Percentiles rank a stretch among this genome's conserved stretches.
Evolutionary conservation across 2,113 vertebrate species (phyloP).

Genomic region (Caretta caretta): DNA sequence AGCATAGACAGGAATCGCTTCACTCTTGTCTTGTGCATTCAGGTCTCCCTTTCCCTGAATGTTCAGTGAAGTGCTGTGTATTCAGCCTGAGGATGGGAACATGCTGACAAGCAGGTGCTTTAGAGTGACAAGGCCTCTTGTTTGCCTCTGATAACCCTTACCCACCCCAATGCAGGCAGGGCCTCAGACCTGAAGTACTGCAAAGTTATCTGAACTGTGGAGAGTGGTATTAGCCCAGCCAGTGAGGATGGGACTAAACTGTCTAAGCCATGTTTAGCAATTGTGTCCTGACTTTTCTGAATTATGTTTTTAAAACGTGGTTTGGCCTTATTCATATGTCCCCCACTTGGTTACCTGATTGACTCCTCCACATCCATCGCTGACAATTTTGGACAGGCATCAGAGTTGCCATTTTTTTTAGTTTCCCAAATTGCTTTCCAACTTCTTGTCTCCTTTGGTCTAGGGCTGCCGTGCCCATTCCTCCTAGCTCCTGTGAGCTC

Average conservation of each 20-base stretch:
- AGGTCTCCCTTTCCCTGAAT: not conserved
- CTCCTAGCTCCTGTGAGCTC: not conserved
- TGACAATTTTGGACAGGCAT: not conserved
- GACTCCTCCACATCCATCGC: not conserved
- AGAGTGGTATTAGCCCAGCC: not conserved
- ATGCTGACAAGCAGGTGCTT: not conserved
- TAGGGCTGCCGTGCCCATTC: not conserved
- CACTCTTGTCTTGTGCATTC: not conserved
- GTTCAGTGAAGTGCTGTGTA: not conserved
- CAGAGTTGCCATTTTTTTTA: not conserved
- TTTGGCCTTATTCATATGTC: not conserved
- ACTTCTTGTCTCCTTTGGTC: not conserved
- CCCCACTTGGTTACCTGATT: not conserved
- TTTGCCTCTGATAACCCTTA: not conserved
- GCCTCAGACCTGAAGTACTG: too few relatives aligned
- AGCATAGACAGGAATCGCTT: not conserved
- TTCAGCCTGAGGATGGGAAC: too few relatives aligned
- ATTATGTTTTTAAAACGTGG: not conserved
- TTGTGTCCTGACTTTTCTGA: not conserved
- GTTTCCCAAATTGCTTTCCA: not conserved
- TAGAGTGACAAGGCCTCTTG: not conserved
- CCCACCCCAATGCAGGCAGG: too few relatives aligned
- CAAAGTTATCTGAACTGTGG: not conserved
- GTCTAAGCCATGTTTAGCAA: not conserved
- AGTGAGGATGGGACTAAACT: not conserved